Percentiles rank a stretch among this genome's conserved stretches.
Conservation (phyloP, 92 coral and sea anemone genomes). For the Bergia puertoricense region DNA sequence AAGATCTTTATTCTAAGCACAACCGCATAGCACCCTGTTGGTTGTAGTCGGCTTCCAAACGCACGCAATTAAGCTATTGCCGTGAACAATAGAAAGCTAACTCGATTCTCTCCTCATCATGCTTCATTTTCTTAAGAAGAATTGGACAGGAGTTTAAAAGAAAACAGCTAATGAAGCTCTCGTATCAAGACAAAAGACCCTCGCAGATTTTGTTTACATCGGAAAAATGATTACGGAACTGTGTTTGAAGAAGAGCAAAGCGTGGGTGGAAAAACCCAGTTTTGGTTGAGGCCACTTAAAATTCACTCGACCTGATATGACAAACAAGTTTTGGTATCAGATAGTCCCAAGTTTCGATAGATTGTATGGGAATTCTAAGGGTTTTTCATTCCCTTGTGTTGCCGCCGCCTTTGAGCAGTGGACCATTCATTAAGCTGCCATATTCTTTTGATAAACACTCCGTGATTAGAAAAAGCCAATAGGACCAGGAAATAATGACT, state of each 20-base stretch:
- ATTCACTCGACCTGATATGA: too few relatives aligned
- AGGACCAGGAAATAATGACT: constrained; percentile 26
- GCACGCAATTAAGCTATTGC: constrained; percentile 43
- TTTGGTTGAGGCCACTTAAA: not conserved
- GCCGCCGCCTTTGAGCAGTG: constrained; percentile 36
- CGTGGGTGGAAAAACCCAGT: not conserved
- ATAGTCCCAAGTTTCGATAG: not conserved
- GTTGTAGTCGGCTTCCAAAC: not conserved
- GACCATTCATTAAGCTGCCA: constrained; percentile 21
- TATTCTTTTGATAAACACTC: constrained; percentile 53
- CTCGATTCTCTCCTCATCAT: constrained; percentile 62
- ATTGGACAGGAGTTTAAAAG: constrained; percentile 52
- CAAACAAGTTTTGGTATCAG: not conserved
- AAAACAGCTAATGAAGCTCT: constrained; percentile 61
- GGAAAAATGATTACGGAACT: not conserved
- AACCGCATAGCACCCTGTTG: not conserved
- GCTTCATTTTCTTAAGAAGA: constrained; percentile 60
- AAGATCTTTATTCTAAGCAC: constrained; percentile 32
- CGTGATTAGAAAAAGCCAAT: constrained; percentile 49
- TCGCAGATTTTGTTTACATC: constrained; percentile 57
- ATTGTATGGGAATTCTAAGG: constrained; percentile 11
- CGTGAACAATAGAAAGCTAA: constrained; percentile 47
- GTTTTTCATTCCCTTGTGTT: constrained; percentile 4
- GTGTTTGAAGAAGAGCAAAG: not conserved
- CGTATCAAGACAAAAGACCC: constrained; percentile 55